Conservation (phyloP, 2,797 vertebrate genomes). For the Smutsia temminckii region DNA sequence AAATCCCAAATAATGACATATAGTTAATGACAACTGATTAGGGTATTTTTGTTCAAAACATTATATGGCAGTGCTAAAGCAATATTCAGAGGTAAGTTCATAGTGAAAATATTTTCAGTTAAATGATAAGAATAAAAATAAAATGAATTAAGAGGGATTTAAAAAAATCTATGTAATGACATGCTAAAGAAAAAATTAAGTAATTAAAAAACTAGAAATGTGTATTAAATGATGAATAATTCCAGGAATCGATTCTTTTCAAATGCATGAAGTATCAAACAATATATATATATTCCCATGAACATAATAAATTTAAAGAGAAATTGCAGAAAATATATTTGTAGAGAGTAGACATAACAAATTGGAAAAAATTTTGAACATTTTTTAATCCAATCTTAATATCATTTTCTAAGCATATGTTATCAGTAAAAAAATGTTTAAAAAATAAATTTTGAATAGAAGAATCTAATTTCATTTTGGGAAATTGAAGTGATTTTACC, state of each 20-base stretch:
- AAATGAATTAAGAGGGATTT: background rate
- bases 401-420: background rate
- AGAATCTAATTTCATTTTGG: background rate
- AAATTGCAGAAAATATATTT: background rate
- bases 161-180: background rate
- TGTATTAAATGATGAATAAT: conserved; percentile 6
- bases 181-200: background rate
- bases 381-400: background rate
- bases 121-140: background rate
- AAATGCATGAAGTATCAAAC: background rate
- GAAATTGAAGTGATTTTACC: background rate
- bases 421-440: background rate
- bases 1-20: background rate
- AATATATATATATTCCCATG: background rate
- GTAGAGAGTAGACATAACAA: background rate
- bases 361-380: background rate
- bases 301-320: background rate
- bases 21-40: background rate
- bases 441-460: background rate
- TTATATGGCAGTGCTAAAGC: background rate
- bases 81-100: background rate
- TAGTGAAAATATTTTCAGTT: background rate
- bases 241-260: background rate
- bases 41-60: background rate
- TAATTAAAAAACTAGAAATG: background rate